Evolutionary conservation across 2,888 invertebrate genomes (phyloP), one percentile per base, ranked within the genome.

Genomic region (Branchipolynoe longqiensis): DNA sequence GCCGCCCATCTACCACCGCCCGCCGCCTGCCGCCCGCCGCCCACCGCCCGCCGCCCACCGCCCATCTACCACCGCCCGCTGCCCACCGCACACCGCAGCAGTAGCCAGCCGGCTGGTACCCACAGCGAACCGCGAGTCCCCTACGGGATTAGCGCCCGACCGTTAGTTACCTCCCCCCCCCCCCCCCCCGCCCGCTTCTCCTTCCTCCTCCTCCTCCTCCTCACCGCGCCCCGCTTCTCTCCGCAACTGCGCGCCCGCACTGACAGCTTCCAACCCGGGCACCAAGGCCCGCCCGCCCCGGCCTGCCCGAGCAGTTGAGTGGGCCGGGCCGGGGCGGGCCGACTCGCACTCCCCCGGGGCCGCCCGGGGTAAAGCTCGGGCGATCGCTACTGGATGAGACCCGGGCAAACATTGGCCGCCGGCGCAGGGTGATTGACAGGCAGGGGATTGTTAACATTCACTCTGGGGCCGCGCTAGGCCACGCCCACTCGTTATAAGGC

Each of bases 351-450:
- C 69, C 69, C 69, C 36, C 69, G 69, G 69, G 36, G 6, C 2
- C 38, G 36, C 6, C 69, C 36, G 69, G 33, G 36, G 36, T 36
- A 2, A 12, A 33, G 14, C 33, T 38, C 33, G 6, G 12, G 18
- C 36, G 38, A 14, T n/a, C 69, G 38, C 69, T 62, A n/a, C 36
- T 38, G 36, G 69, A 78, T 78, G 78, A 78, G 28, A 78, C 78
- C 78, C 41, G 78, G 31, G 41, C 78, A 78, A 48, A 78, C 78
- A 78, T 78, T 78, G 78, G 78, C 78, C 78, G 78, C 48, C 78
- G 78, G 78, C 78, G 48, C 25, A 48, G 28, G 28, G 54, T 78
- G 78, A 78, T 78, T 78, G 78, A 78, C 78, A 78, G 78, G 78
- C 25, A 1, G 78, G 54, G 18, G 78, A 41, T 0, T 31, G 73